phyloP scores from a whole-genome alignment of 2,888 invertebrate species.

The Campopleginae sp. region DNA sequence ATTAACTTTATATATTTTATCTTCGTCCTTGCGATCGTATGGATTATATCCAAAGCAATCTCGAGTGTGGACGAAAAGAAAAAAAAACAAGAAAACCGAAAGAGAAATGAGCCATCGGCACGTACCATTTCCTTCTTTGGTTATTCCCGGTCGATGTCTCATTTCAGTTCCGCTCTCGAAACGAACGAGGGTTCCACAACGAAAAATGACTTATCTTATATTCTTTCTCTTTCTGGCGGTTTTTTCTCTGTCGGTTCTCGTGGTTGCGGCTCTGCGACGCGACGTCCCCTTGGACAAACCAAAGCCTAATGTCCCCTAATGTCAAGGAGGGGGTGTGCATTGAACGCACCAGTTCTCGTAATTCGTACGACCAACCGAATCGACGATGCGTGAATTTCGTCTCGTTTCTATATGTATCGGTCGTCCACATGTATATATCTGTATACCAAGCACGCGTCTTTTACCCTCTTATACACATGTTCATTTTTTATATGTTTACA shows the following conservation, averaged over 20 bases:
- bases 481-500: neutral
- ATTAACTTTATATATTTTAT: slow-evolving; percentile 61
- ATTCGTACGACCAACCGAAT: slow-evolving; percentile 28
- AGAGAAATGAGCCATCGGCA: neutral
- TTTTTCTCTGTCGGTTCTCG: slow-evolving; percentile 8
- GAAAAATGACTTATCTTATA: slow-evolving; percentile 8
- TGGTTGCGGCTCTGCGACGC: neutral
- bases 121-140: neutral
- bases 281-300: slow-evolving; percentile 8
- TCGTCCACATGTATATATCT: neutral
- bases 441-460: neutral
- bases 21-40: slow-evolving; percentile 48
- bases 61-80: slow-evolving; percentile 22
- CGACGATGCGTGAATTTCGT: slow-evolving; percentile 59
- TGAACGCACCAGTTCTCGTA: slow-evolving; percentile 57
- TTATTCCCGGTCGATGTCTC: slow-evolving; percentile 1
- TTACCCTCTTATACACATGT: slow-evolving; percentile 1
- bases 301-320: slow-evolving; percentile 36
- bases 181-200: neutral
- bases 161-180: neutral
- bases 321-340: slow-evolving; percentile 30
- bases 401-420: neutral
- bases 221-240: slow-evolving; percentile 21
- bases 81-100: too few species aligned
- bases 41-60: slow-evolving; percentile 51